Conservation (phyloP, 1,140 invertebrate genomes). For the Hyposmocoma kahamanoa region DNA sequence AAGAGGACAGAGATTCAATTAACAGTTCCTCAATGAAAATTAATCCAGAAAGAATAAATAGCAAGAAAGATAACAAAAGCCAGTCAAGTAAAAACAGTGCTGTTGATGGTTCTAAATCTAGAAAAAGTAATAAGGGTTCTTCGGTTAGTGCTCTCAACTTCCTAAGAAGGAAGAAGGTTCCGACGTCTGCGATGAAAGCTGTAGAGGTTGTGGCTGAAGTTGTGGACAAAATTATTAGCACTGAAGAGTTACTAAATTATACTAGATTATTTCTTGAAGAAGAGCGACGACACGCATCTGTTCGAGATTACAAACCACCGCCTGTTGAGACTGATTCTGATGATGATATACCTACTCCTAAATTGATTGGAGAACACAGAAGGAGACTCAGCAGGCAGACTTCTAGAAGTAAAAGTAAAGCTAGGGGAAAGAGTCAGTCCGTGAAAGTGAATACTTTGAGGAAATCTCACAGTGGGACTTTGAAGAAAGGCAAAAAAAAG, state of each 20-base stretch:
- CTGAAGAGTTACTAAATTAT: conserved; percentile 50
- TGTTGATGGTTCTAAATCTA: conserved; percentile 48
- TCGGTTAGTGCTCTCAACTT: conserved; percentile 64
- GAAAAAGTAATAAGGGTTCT: conserved; percentile 59
- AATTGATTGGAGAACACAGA: conserved; percentile 52
- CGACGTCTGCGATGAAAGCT: conserved; percentile 42
- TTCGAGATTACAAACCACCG: conserved; percentile 24
- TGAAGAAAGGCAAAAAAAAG: conserved; percentile 63
- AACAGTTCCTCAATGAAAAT: conserved; percentile 54
- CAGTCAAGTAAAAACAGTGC: conserved; percentile 47
- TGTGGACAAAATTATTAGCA: conserved; percentile 34
- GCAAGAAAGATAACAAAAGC: conserved; percentile 60
- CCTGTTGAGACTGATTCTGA: conserved; percentile 58
- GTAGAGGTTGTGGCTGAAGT: conserved; percentile 57
- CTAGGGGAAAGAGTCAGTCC: conserved; percentile 55
- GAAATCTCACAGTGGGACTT: conserved; percentile 59
- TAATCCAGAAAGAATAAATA: conserved; percentile 55
- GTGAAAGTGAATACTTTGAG: conserved; percentile 60
- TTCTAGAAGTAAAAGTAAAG: conserved; percentile 65
- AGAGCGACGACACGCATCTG: conserved; percentile 46
- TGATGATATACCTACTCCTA: conserved; percentile 56
- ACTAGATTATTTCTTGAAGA: conserved; percentile 62
- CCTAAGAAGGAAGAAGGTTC: conserved; percentile 59
- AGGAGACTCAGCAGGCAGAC: conserved; percentile 59
- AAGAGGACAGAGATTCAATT: conserved; percentile 58